phyloP scores from a whole-genome alignment of 2,797 vertebrate species.

The Luscinia luscinia region DNA sequence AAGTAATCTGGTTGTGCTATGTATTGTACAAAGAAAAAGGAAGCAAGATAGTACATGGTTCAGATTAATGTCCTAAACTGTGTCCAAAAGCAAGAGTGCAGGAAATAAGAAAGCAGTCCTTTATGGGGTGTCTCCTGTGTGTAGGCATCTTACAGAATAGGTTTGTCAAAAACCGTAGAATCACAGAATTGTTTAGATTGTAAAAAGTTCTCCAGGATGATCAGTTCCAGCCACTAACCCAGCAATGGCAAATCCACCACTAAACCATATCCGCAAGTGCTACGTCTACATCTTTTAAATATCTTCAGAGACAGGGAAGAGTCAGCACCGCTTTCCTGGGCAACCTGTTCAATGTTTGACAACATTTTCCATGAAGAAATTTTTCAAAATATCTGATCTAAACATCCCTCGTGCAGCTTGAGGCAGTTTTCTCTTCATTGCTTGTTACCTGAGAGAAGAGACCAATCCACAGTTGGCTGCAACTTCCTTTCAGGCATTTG shows the following conservation, averaged over 20 bases:
- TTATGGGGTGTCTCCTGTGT: not conserved
- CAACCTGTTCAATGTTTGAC: not conserved
- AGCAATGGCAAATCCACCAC: not conserved
- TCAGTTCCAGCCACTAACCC: not conserved
- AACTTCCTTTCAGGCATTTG: not conserved
- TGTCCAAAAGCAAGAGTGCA: not conserved
- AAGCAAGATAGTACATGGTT: not conserved
- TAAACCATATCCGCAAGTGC: not conserved
- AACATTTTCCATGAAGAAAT: not conserved
- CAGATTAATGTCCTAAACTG: not conserved
- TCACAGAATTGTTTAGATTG: not conserved
- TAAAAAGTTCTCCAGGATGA: not conserved
- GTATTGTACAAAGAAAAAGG: not conserved
- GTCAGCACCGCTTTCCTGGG: not conserved
- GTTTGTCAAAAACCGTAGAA: not conserved
- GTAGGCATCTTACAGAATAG: not conserved
- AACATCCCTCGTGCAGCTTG: not conserved
- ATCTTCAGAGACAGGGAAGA: not conserved
- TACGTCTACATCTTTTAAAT: rapidly evolving
- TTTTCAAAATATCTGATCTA: not conserved
- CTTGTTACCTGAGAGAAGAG: not conserved
- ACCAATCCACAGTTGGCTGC: not conserved
- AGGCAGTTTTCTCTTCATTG: rapidly evolving
- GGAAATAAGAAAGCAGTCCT: not conserved
- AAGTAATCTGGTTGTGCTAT: not conserved